Base-by-base conservation (phyloP, 2,797 vertebrate genomes). In the Rhincodon typus region DNA sequence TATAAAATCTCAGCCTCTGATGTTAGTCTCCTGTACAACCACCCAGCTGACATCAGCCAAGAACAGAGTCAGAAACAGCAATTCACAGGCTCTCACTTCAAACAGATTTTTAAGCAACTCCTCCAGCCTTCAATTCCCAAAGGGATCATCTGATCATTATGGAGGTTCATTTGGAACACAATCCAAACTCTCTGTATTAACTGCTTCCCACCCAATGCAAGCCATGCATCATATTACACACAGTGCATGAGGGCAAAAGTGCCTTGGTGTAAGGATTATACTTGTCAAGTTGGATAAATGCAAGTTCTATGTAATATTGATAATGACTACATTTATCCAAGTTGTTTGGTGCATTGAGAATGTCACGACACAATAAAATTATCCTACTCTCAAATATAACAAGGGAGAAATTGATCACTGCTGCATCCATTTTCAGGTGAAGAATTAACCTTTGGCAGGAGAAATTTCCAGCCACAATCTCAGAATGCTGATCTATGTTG, bases 21-120 rank as follows among this genome's bases (percentile, higher is more conserved):
- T 96, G 96, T 96, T 96, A 96, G 96, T 96, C 97, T 97, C 96
- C 96, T 96, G 97, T 96, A 97, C 96, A 97, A 96, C 96, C 96
- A 96, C 97, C 96, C 96, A 96, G 96, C 96, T 90, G 77, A 97
- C 53, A 95, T 96, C 96, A 96, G 96, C 95, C 30, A 96, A 57
- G 95, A 96, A 96, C 95, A 96, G 96, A 93, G 90, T 96, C 96
- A 96, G 96, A 53, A 96, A 94, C 90, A 96, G 96, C 96, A 96
- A 98, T 97, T 97, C 97, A 94, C 96, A 97, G 98, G 98, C 97
- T 96, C 97, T 96, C 57, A 98, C 98, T 98, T 98, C 98, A 98
- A 98, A 98, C 98, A 98, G 98, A 98, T 97, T 98, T 97, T 96
- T 97, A 97, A 98, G 98, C 97, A 96, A 98, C 96, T 97, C 97